phyloP scores from a whole-genome alignment of 2,797 vertebrate species.

The Lacerta viridis region DNA sequence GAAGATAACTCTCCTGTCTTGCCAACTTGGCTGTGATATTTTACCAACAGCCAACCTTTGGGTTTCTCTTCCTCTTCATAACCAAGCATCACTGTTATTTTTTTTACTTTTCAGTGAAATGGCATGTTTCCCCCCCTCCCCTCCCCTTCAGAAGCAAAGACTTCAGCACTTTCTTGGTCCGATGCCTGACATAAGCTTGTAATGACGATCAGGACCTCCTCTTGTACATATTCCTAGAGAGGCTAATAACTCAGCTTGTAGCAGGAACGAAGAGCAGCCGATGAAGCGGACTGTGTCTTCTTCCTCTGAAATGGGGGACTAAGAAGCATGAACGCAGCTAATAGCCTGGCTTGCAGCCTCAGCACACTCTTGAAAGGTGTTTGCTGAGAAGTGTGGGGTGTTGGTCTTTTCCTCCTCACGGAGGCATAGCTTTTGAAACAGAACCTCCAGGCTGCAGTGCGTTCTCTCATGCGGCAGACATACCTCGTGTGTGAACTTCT shows the following conservation, averaged over 20 bases:
- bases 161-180: conserved; percentile 31
- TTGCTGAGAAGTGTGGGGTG: conserved; percentile 26
- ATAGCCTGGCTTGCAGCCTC: conserved; percentile 33
- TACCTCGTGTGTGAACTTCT: conserved; percentile 26
- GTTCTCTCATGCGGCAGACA: conserved; percentile 45
- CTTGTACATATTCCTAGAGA: conserved; percentile 20
- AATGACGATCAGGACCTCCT: conserved; percentile 31
- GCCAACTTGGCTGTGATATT: background rate
- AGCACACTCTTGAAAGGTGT: background rate
- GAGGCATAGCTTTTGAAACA: conserved; percentile 54
- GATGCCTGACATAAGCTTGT: conserved; percentile 41
- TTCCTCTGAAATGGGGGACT: conserved; percentile 17
- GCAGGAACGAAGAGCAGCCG: conserved; percentile 47
- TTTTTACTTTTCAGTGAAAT: background rate
- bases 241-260: conserved; percentile 13
- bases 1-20: conserved; percentile 26
- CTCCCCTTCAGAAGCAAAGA: conserved; percentile 45
- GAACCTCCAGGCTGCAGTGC: conserved; percentile 31
- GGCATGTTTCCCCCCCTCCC: background rate
- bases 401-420: background rate
- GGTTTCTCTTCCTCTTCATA: conserved; percentile 30
- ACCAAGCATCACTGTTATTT: conserved; percentile 5
- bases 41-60: conserved; percentile 12
- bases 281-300: conserved; percentile 34
- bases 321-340: conserved; percentile 29